Evolutionary conservation across 2,113 vertebrate genomes (phyloP).

Genomic region (Scopus umbretta): DNA sequence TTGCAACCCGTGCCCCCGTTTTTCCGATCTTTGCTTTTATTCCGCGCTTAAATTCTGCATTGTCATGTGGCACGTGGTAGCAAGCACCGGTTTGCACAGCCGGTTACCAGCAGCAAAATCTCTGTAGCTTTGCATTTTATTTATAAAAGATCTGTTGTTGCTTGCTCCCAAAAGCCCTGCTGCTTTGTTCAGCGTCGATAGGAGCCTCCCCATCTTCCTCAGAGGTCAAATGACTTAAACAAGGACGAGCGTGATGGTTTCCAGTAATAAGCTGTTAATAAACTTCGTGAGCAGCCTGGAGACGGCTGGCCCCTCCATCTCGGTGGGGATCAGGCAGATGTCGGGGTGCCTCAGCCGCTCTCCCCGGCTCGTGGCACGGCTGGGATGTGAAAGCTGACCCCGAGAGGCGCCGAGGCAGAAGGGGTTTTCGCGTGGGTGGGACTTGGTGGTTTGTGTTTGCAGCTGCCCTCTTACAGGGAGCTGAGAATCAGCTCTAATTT

Average conservation of each 20-base stretch:
- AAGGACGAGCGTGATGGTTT: rapidly evolving
- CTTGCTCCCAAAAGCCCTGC: too few relatives aligned
- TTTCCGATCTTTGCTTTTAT: not conserved
- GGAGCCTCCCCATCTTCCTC: not conserved
- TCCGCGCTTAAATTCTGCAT: rapidly evolving
- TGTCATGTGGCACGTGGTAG: rapidly evolving
- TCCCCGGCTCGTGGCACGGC: not conserved
- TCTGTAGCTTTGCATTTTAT: not conserved
- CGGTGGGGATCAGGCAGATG: not conserved
- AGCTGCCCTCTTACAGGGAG: not conserved
- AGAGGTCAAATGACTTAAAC: not conserved
- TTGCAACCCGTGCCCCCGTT: rapidly evolving
- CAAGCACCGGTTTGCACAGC: not conserved
- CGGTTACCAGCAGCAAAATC: not conserved
- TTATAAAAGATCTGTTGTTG: rapidly evolving
- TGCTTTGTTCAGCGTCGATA: not conserved
- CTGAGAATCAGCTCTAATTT: not conserved
- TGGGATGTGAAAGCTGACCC: not conserved
- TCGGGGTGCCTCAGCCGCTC: not conserved
- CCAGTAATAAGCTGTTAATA: not conserved
- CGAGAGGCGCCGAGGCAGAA: not conserved
- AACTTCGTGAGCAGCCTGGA: not conserved
- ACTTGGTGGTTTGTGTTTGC: not conserved
- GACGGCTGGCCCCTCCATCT: rapidly evolving
- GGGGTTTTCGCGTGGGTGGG: not conserved